Base-by-base conservation (phyloP, 2,113 vertebrate genomes). In the Osmerus mordax region DNA sequence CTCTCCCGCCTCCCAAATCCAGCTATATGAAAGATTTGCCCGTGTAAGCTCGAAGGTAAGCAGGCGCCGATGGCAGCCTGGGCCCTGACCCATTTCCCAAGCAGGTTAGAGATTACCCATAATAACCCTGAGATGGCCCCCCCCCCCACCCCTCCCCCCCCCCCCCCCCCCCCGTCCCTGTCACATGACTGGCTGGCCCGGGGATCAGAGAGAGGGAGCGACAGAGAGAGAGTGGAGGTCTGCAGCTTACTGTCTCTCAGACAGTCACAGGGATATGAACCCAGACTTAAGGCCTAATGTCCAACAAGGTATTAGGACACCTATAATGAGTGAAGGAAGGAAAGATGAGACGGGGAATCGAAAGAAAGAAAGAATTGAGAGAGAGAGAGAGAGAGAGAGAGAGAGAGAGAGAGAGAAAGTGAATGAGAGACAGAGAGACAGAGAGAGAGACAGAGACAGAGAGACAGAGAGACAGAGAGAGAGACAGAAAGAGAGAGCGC, bases 31-130 rank as follows among this genome's bases (percentile, higher is more conserved):
- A 87, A 88, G 80, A 88, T 87, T 82, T 86, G 79, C 47, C 69
- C 1, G 25, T 78, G 68, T 89, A 89, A 92, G 75, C 87, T 83
- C 71, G 62, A 81, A 87, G 82, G 87, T 89, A 86, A 79, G 80
- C 80, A 80, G 71, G 65, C 6, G 71, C n/a, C 65, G 62, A 36
- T 72, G 76, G 67, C 72, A 74, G 81, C 72, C 73, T 67, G 74
- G 69, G 73, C 78, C 14, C 62, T 91, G 90, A 91, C 90, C 91
- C 86, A 91, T 81, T 91, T 93, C 83, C 78, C 81, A 80, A 86
- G 72, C 91, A 90, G 86, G 86, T 91, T 91, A 87, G 53, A 84
- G 86, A 85, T 91, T 84, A 90, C 85, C 74, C 65, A 21, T 14
- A 64, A 36, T 18, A 64, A 64, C 14, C 16, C 29, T 4, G 6